Percentiles rank a stretch among this genome's conserved stretches.
phyloP scores from a whole-genome alignment of 1,140 invertebrate species.

The Nomia melanderi region DNA sequence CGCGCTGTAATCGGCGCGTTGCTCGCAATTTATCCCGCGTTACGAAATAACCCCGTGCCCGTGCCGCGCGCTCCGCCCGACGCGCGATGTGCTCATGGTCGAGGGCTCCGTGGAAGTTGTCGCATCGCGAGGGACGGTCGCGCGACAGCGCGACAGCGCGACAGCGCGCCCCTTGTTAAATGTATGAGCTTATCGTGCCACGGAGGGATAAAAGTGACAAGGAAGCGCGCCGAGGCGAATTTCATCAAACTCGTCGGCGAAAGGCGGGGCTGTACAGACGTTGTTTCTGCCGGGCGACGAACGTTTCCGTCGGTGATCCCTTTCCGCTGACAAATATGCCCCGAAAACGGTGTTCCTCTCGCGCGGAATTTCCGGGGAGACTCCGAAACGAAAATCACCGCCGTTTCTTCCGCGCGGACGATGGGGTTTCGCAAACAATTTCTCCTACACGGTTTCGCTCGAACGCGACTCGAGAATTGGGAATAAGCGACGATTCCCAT shows the following conservation, averaged over 20 bases:
- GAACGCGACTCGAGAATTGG: too few species aligned
- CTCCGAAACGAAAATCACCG: neutral
- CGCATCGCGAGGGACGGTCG: too few species aligned
- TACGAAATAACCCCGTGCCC: too few species aligned
- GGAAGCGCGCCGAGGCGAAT: constrained; percentile 31
- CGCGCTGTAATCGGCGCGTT: too few species aligned
- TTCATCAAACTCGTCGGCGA: constrained; percentile 27
- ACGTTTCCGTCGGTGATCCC: neutral
- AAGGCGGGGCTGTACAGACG: neutral
- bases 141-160: too few species aligned
- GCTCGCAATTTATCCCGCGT: constrained; percentile 2
- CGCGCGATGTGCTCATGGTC: too few species aligned
- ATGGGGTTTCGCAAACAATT: too few species aligned
- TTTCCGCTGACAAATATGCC: constrained; percentile 19
- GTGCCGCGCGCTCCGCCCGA: too few species aligned
- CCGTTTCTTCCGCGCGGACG: too few species aligned
- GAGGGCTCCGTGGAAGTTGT: neutral
- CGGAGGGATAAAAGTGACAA: neutral
- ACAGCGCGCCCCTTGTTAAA: constrained; percentile 51
- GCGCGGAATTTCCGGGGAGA: too few species aligned
- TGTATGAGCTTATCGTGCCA: constrained; percentile 47
- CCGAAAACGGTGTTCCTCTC: neutral
- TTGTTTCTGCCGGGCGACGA: neutral
- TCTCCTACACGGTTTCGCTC: too few species aligned
- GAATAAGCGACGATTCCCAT: too few species aligned